A percentile compares a stretch with the other conserved stretches of the same genome.
phyloP scores from a whole-genome alignment of 1,140 invertebrate genomes.

The Choristoneura fumiferana region DNA sequence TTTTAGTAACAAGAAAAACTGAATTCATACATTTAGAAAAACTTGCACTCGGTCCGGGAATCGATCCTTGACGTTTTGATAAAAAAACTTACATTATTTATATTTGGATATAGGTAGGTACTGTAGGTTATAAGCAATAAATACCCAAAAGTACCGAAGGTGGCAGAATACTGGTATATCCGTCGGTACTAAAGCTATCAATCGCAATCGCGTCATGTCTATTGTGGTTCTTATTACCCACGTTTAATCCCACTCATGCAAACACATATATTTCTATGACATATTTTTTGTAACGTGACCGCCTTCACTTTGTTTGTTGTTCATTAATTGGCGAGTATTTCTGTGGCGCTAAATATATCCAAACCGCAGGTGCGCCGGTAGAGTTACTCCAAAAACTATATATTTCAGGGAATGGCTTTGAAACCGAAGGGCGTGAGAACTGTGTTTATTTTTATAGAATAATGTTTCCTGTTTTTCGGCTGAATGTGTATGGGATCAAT shows the following conservation, averaged over 20 bases:
- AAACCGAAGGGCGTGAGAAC: not conserved
- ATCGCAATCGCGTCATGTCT: not conserved
- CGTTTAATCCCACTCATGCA: conserved; percentile 8
- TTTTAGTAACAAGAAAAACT: too few species aligned
- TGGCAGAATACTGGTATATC: too few species aligned
- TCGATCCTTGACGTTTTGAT: too few species aligned
- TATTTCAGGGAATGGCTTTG: conserved; percentile 2
- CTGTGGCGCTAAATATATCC: conserved; percentile 43
- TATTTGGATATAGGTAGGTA: too few species aligned
- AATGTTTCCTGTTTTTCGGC: conserved; percentile 12
- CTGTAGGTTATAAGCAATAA: too few species aligned
- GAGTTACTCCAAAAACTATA: conserved; percentile 31
- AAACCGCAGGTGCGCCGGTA: conserved; percentile 36
- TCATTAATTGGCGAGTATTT: conserved; percentile 46
- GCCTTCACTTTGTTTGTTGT: conserved; percentile 5
- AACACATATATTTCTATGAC: not conserved
- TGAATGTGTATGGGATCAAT: too few species aligned
- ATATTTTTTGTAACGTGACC: not conserved
- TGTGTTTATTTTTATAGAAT: conserved; percentile 7
- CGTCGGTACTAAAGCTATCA: not conserved
- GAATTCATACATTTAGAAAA: too few species aligned
- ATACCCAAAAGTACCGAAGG: too few species aligned
- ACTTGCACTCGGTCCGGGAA: too few species aligned
- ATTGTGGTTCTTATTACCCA: not conserved
- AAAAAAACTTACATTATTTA: too few species aligned